Percentiles rank a stretch among this genome's conserved stretches.
These are phyloP conservation scores for Brachionus manjavacas DNA, from an alignment of 1,140 invertebrate genomes.

Conservation along the genomic window DNA sequence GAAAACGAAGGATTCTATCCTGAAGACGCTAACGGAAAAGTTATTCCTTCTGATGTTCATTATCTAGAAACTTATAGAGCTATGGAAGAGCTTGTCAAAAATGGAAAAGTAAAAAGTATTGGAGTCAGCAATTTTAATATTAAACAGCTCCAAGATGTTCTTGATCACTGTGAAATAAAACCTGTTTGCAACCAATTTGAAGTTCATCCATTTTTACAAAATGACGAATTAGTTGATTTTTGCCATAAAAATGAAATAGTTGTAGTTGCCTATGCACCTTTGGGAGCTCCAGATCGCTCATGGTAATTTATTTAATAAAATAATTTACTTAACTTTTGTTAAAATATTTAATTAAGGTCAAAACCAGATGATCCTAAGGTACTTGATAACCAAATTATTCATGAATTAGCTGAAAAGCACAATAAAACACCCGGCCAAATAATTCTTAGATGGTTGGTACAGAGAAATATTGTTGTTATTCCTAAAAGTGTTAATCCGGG, in stretches of 20 bases:
- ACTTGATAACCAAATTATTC: not conserved
- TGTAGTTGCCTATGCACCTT: constrained; percentile 21
- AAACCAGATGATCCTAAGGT: not conserved
- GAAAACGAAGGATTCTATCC: constrained; percentile 45
- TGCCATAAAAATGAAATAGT: constrained; percentile 52
- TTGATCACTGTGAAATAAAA: constrained; percentile 50
- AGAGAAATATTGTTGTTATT: constrained; percentile 37
- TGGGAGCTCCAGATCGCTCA: constrained; percentile 29
- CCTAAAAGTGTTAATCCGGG: constrained; percentile 28
- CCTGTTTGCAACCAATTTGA: constrained; percentile 59
- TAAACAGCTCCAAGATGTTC: constrained; percentile 50
- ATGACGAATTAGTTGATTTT: constrained; percentile 49
- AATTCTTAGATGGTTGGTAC: constrained; percentile 18
- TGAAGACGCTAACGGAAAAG: constrained; percentile 49
- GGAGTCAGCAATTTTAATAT: constrained; percentile 57
- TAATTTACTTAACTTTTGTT: not conserved
- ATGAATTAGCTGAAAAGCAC: not conserved
- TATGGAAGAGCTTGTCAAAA: constrained; percentile 38
- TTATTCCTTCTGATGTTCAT: constrained; percentile 45
- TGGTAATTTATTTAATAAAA: not conserved
- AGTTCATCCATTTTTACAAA: constrained; percentile 58
- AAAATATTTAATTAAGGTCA: not conserved
- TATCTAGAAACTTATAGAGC: constrained; percentile 27
- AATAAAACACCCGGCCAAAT: constrained; percentile 22
- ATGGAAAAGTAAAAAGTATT: constrained; percentile 48